Evolutionary conservation across 2,113 vertebrate genomes (phyloP).

Genomic region (Podarcis cretensis): DNA sequence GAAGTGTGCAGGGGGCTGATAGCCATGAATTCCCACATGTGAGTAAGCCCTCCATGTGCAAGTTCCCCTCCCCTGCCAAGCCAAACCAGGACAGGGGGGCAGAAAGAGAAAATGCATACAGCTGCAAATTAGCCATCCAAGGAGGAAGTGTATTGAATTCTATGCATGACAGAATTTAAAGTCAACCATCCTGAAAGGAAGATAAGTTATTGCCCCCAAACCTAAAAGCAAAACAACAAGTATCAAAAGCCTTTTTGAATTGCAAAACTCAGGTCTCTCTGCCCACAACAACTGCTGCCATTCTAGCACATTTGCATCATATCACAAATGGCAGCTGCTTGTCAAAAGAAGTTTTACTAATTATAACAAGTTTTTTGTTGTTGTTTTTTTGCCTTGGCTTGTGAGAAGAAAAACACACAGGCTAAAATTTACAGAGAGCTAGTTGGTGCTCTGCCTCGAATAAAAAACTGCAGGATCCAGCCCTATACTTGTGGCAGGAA

Average conservation of each 20-base stretch:
- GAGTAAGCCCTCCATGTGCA: no score
- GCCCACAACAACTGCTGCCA: neutral
- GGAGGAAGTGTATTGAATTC: neutral
- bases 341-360: neutral
- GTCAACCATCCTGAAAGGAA: neutral
- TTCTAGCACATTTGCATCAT: neutral
- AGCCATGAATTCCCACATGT: no score
- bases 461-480: neutral
- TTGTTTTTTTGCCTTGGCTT: neutral
- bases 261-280: neutral
- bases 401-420: neutral
- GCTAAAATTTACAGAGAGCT: neutral
- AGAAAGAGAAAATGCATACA: neutral
- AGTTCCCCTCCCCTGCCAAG: no score
- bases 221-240: neutral
- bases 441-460: neutral
- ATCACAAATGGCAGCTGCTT: neutral
- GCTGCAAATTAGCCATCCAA: neutral
- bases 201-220: neutral
- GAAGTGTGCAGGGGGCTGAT: no score
- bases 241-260: neutral
- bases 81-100: no score
- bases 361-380: neutral
- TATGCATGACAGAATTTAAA: neutral
- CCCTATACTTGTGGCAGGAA: conserved; percentile 16